A percentile compares a stretch with the other conserved stretches of the same genome.
Conservation (phyloP, 35 echinoderm and acorn worm genomes). For the Chiridota heheva region DNA sequence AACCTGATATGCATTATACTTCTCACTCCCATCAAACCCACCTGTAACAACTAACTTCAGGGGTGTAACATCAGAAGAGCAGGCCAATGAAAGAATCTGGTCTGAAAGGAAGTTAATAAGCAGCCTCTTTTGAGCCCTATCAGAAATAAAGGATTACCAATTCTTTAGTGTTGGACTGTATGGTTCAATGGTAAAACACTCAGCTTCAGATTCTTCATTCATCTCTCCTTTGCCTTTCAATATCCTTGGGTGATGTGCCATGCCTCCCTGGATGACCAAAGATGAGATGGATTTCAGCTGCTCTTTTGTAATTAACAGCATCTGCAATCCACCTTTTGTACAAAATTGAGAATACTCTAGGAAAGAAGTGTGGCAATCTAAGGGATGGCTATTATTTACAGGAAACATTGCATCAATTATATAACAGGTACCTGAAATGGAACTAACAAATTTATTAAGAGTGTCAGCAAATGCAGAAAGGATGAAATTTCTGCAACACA, state of each 20-base stretch:
- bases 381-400: neutral
- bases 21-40: conserved; percentile 27
- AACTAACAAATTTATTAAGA: neutral
- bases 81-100: neutral
- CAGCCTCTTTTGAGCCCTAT: neutral
- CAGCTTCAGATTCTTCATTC: neutral
- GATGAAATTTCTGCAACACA: neutral
- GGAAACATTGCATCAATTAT: neutral
- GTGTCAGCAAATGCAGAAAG: neutral
- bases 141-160: neutral
- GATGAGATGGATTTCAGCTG: conserved; percentile 14
- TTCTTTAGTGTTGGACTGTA: neutral
- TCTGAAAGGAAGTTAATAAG: neutral
- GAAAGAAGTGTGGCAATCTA: too few species aligned
- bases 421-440: too few species aligned
- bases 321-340: conserved; percentile 9
- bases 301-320: too few species aligned
- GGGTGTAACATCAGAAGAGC: neutral
- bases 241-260: neutral
- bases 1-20: neutral
- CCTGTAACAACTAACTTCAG: conserved; percentile 1
- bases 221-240: conserved; percentile 18
- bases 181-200: neutral
- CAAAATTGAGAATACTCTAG: neutral
- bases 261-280: conserved; percentile 30